Evolutionary conservation across 2,888 invertebrate species (phyloP), one percentile per base, ranked within the genome.

Genomic region (Synanthedon andrenaeformis): DNA sequence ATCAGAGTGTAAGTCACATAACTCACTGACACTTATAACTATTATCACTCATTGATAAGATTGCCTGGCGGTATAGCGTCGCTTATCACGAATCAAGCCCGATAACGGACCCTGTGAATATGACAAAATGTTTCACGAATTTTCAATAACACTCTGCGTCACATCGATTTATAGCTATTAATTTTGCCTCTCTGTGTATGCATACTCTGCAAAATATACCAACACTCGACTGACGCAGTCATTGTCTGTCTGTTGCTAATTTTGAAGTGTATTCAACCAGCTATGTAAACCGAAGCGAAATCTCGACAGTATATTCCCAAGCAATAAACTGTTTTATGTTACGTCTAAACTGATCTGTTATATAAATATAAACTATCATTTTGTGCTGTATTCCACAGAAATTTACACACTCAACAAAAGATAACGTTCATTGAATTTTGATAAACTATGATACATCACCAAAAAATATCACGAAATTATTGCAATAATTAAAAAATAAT

Each of bases 21-120:
- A 76, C 86, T 87, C 80, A 86, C 86, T 87, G 83, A 84, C 82
- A 84, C 85, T 84, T 84, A 82, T 79, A 82, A 80, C 82, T 79
- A 78, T 80, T 87, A 87, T 87, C 86, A 83, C 76, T 79, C 74
- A 74, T 73, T 79, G 87, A 87, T 87, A 87, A 87, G 84, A 85
- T 82, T 82, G 81, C 77, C 69, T 17, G 66, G 71, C 76, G 75
- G 79, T 78, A 82, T 80, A 74, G 78, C 74, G 65, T 61, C 74
- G 76, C 82, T 86, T 87, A 86, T 86, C 85, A 70, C 77, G 79
- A 84, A 82, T 84, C 83, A 79, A 76, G 70, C 64, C 69, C 66
- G 84, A 85, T 86, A 84, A 82, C 78, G 70, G 66, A 64, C 65
- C 73, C 74, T 72, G 79, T 75, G 77, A 72, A 76, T 70, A 78